Conservation (phyloP, 2,113 vertebrate species). For the Campylomormyrus tamandua region DNA sequence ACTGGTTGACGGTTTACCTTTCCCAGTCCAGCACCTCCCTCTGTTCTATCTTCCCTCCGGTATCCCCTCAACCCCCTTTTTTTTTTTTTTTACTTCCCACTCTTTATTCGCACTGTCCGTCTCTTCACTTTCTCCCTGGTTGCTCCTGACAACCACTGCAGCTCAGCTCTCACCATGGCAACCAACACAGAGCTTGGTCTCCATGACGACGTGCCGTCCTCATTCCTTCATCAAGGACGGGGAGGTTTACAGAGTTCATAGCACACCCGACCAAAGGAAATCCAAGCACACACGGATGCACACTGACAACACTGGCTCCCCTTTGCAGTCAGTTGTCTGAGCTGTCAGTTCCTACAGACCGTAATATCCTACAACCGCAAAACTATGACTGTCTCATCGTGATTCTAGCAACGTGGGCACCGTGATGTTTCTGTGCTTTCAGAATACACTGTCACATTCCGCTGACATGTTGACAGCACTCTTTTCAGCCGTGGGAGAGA, state of each 20-base stretch:
- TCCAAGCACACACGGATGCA: neutral
- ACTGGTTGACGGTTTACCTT: neutral
- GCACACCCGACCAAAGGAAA: slow-evolving; percentile 35
- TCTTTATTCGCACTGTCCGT: slow-evolving; percentile 32
- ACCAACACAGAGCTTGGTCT: slow-evolving; percentile 53
- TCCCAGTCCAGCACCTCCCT: no score
- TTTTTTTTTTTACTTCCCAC: slow-evolving; percentile 19
- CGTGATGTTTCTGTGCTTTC: neutral
- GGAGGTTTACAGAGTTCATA: slow-evolving; percentile 38
- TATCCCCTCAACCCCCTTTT: slow-evolving; percentile 27
- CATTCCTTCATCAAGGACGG: slow-evolving; percentile 52
- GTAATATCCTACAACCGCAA: neutral
- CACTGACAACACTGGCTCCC: neutral
- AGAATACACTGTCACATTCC: neutral
- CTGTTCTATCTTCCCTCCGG: neutral
- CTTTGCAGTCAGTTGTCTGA: neutral
- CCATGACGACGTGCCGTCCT: slow-evolving; percentile 57
- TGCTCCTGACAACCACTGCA: slow-evolving; percentile 55
- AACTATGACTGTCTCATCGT: neutral
- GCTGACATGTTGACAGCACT: neutral
- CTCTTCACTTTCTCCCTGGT: slow-evolving; percentile 39
- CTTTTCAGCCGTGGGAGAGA: neutral
- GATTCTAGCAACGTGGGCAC: neutral
- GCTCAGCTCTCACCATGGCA: slow-evolving; percentile 57
- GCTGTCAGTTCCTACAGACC: neutral